phyloP scores from a whole-genome alignment of 2,113 vertebrate genomes.

The Arizona elegans region DNA sequence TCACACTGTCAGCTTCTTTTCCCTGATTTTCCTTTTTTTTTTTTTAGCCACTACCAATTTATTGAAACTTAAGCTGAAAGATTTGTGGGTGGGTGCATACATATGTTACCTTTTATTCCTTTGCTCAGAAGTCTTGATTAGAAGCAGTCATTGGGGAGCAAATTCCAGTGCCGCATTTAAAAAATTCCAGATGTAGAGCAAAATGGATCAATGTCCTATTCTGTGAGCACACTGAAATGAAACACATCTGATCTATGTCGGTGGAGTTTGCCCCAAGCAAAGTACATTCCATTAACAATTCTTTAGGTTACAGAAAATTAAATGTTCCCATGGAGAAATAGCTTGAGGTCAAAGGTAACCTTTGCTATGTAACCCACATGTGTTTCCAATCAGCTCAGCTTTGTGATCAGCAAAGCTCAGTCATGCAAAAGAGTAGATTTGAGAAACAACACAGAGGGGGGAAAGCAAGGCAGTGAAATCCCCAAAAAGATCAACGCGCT shows the following conservation, averaged over 20 bases:
- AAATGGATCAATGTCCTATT: constrained; percentile 62
- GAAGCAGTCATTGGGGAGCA: constrained; percentile 28
- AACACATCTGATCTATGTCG: constrained; percentile 64
- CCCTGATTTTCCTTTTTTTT: background rate
- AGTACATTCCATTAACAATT: constrained; percentile 64
- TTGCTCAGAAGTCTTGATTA: constrained; percentile 45
- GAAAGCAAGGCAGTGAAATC: constrained; percentile 40
- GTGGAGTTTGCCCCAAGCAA: constrained; percentile 59
- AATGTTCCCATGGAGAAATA: constrained; percentile 62
- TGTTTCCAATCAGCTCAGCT: constrained; percentile 67
- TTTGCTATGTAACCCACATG: constrained; percentile 57
- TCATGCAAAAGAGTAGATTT: constrained; percentile 53
- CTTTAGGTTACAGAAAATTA: constrained; percentile 66
- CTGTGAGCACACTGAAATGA: constrained; percentile 61
- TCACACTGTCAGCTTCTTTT: background rate
- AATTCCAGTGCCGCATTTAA: constrained; percentile 50
- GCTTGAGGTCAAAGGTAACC: constrained; percentile 62
- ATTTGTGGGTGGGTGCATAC: background rate
- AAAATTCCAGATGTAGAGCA: constrained; percentile 58
- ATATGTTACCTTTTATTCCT: constrained; percentile 7
- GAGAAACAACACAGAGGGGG: constrained; percentile 27
- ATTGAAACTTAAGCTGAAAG: background rate
- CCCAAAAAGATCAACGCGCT: constrained; percentile 29
- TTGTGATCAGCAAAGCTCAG: constrained; percentile 61
- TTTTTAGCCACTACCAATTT: constrained; percentile 11